Conservation (phyloP, 2,888 invertebrate genomes). For the Synanthedon formicaeformis region DNA sequence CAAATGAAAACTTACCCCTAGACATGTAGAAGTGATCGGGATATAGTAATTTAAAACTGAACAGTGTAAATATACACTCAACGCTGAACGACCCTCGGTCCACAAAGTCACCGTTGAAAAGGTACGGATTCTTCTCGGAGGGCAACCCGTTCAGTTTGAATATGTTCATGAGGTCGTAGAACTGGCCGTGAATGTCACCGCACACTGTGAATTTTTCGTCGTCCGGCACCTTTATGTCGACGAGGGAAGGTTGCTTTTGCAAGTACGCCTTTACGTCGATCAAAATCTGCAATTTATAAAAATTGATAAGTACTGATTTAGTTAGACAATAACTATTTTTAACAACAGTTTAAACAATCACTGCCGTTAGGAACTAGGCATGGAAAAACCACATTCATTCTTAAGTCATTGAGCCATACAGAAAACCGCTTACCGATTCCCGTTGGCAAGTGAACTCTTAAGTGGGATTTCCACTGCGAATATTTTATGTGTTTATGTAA, state of each 20-base stretch:
- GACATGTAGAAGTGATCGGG: constrained; percentile 98
- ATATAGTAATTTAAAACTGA: constrained; percentile 95
- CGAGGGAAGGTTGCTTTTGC: constrained; percentile 85
- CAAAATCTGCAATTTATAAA: constrained; percentile 83
- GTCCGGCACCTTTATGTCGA: constrained; percentile 89
- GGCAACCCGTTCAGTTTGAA: constrained; percentile 97
- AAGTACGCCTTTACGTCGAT: constrained; percentile 89
- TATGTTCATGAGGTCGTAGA: constrained; percentile 97
- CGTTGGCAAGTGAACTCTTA: no score
- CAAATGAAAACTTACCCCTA: constrained; percentile 77
- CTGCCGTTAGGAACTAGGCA: no score
- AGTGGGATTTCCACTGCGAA: no score
- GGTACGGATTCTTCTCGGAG: constrained; percentile 93
- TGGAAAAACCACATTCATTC: no score
- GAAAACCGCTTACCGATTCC: no score
- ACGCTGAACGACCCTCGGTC: constrained; percentile 99
- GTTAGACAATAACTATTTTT: background rate
- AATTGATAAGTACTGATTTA: no score
- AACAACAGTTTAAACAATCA: no score
- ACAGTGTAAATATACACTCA: constrained; percentile 97
- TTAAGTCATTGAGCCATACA: no score
- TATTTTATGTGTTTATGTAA: no score
- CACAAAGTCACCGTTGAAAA: constrained; percentile 99
- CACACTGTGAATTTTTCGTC: constrained; percentile 96
- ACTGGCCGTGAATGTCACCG: constrained; percentile 99